These are phyloP conservation scores for Orthosia cruda DNA, from an alignment of 2,888 invertebrate species.

Conservation along the genomic window DNA sequence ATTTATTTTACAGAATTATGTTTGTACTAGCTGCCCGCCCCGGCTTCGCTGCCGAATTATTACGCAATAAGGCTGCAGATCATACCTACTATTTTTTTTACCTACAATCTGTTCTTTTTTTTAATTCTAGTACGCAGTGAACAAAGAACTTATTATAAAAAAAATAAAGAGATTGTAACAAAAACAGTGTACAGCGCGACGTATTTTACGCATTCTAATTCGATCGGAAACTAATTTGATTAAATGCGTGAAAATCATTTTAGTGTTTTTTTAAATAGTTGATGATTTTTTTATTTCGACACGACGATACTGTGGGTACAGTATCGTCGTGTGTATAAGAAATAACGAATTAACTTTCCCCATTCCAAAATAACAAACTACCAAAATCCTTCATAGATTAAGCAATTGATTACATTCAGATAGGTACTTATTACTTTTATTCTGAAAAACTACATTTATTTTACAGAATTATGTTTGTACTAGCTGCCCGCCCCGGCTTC, in stretches of 20 bases:
- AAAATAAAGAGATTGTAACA: background rate
- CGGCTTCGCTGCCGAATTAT: no score
- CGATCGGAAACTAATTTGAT: conserved; percentile 13
- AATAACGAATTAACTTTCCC: no score
- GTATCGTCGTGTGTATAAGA: no score
- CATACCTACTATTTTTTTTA: no score
- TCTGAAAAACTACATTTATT: background rate
- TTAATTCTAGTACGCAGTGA: background rate
- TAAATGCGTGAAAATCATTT: background rate
- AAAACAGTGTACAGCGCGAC: background rate
- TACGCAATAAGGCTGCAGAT: no score
- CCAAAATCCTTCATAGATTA: background rate
- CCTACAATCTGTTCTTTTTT: background rate
- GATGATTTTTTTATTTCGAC: background rate
- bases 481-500: no score
- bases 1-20: background rate
- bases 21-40: no score
- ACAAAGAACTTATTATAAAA: background rate
- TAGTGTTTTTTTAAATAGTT: background rate
- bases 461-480: no score
- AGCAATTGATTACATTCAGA: no score
- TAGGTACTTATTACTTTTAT: no score
- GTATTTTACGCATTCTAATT: conserved; percentile 16
- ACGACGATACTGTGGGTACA: no score
- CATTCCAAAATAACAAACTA: background rate